These are phyloP conservation scores for Harpagoxenus sublaevis DNA, from an alignment of 2,888 invertebrate genomes.

Conservation along the genomic window DNA sequence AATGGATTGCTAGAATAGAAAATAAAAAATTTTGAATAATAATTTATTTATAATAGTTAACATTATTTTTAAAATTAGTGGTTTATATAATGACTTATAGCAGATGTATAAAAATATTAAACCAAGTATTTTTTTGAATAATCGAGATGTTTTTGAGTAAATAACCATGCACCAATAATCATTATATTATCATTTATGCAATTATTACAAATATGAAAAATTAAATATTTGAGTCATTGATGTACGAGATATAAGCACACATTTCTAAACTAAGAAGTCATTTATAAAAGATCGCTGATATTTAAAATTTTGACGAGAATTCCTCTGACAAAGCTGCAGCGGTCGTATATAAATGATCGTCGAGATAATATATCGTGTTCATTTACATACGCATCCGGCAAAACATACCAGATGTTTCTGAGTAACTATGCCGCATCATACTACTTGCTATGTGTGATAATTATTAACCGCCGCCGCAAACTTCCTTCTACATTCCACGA, in stretches of 20 bases:
- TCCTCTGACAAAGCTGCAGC: background rate
- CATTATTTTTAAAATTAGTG: background rate
- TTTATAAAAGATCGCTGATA: background rate
- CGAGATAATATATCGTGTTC: slow-evolving; percentile 22
- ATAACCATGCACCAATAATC: too few relatives aligned
- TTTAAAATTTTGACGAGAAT: background rate
- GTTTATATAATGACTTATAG: background rate
- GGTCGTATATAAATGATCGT: background rate
- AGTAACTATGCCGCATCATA: slow-evolving; percentile 10
- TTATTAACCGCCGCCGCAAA: slow-evolving; percentile 38
- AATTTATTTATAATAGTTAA: slow-evolving; percentile 6
- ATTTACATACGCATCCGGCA: slow-evolving; percentile 35
- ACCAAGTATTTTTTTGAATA: background rate
- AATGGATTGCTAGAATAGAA: background rate
- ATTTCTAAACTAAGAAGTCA: background rate
- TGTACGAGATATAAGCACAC: background rate
- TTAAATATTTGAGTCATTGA: background rate
- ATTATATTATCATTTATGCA: background rate
- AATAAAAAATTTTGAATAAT: slow-evolving; percentile 7
- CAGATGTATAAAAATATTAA: background rate
- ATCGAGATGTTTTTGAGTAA: background rate
- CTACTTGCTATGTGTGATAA: slow-evolving; percentile 30
- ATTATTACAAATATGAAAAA: slow-evolving; percentile 3
- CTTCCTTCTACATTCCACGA: slow-evolving; percentile 33
- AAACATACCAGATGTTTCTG: slow-evolving; percentile 53